Conservation (phyloP, 2,888 invertebrate genomes). For the Autographa pulchrina region DNA sequence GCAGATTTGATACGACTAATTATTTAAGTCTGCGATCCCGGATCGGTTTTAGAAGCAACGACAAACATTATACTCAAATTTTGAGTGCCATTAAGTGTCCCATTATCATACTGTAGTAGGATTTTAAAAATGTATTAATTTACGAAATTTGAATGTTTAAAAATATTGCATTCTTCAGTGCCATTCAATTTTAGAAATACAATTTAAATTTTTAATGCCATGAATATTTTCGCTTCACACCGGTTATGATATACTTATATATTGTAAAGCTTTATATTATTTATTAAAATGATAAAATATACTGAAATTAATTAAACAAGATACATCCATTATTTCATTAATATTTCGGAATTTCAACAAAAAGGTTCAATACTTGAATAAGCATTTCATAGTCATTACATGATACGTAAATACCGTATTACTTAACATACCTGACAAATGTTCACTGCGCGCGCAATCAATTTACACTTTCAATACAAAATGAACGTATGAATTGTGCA, state of each 20-base stretch:
- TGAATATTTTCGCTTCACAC: too few relatives aligned
- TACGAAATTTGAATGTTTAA: neutral
- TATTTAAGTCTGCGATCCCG: conserved; percentile 54
- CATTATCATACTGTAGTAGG: neutral
- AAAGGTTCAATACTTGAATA: too few relatives aligned
- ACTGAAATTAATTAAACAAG: too few relatives aligned
- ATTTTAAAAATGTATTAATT: neutral
- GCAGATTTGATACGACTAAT: conserved; percentile 64
- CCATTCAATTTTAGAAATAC: neutral
- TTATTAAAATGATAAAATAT: too few relatives aligned
- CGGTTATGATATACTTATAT: too few relatives aligned
- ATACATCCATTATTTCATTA: too few relatives aligned
- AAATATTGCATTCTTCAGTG: neutral
- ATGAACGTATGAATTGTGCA: neutral
- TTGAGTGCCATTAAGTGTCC: neutral
- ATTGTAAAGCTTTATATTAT: too few relatives aligned
- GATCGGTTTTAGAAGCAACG: conserved; percentile 23
- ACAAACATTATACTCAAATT: neutral
- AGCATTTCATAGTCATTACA: neutral
- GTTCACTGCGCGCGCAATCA: neutral
- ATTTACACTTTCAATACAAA: neutral
- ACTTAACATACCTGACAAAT: neutral
- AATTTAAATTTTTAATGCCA: too few relatives aligned
- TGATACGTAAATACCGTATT: neutral
- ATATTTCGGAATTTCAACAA: too few relatives aligned